Conservation (phyloP, 2,797 vertebrate species). For the Microhierax caerulescens region DNA sequence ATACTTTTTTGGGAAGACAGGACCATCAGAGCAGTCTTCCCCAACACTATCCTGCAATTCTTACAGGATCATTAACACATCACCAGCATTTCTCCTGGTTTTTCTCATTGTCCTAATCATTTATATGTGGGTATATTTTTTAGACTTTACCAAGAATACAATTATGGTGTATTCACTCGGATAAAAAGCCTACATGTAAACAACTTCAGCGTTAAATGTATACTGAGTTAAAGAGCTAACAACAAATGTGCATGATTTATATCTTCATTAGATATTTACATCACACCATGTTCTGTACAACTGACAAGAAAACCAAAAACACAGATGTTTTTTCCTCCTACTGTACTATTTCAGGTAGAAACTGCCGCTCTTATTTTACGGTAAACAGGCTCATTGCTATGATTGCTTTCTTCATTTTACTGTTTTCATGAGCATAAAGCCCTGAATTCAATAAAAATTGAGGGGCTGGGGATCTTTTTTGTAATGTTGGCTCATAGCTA, state of each 20-base stretch:
- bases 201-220: neutral
- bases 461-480: rapidly evolving
- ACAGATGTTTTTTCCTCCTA: neutral
- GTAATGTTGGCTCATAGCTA: neutral
- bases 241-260: neutral
- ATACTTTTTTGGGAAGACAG: neutral
- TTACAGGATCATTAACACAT: neutral
- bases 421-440: neutral
- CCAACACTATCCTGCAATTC: neutral
- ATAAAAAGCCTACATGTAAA: neutral
- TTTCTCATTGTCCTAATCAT: neutral
- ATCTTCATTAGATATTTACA: neutral
- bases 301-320: neutral
- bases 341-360: neutral
- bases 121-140: neutral
- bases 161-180: neutral
- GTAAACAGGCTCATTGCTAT: neutral
- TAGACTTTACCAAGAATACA: neutral
- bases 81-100: neutral
- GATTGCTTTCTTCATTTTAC: neutral
- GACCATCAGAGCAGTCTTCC: neutral
- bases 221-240: neutral
- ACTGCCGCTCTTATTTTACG: neutral
- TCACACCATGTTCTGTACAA: neutral
- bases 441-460: neutral